These are phyloP conservation scores for Epizoanthus stellaris DNA, from an alignment of 92 coral and sea anemone species.

Conservation along the genomic window DNA sequence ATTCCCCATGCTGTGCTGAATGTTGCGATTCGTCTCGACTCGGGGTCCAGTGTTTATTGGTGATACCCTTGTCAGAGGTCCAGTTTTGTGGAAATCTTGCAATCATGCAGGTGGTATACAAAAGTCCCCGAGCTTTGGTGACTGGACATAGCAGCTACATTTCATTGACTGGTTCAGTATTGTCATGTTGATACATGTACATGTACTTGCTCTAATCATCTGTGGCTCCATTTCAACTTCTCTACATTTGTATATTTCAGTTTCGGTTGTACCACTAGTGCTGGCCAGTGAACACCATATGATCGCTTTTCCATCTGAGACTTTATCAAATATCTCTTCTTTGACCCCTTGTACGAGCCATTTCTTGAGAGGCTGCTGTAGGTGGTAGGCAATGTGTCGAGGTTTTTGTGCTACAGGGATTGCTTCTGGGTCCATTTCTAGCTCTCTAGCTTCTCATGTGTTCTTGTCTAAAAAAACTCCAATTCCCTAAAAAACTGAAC, in stretches of 20 bases:
- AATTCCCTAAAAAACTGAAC: slow-evolving; percentile 45
- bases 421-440: too few species aligned
- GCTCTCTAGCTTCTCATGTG: slow-evolving; percentile 21
- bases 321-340: slow-evolving; percentile 48
- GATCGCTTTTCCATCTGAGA: neutral
- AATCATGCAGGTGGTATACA: neutral
- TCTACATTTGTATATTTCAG: slow-evolving; percentile 38
- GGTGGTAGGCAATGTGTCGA: too few species aligned
- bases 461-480: slow-evolving; percentile 55
- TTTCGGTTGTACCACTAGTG: slow-evolving; percentile 53
- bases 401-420: too few species aligned
- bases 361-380: slow-evolving; percentile 29
- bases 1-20: too few species aligned
- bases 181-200: slow-evolving; percentile 68
- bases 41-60: too few species aligned
- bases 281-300: slow-evolving; percentile 50
- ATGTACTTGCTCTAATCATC: neutral
- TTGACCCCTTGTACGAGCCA: slow-evolving; percentile 34
- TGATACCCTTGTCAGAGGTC: too few species aligned
- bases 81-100: too few species aligned
- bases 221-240: too few species aligned
- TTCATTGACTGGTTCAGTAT: slow-evolving; percentile 65
- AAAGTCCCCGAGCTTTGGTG: neutral
- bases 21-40: too few species aligned
- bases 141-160: slow-evolving; percentile 57